Conservation (phyloP, 2,797 vertebrate species). For the Tympanoctomys barrerae region DNA sequence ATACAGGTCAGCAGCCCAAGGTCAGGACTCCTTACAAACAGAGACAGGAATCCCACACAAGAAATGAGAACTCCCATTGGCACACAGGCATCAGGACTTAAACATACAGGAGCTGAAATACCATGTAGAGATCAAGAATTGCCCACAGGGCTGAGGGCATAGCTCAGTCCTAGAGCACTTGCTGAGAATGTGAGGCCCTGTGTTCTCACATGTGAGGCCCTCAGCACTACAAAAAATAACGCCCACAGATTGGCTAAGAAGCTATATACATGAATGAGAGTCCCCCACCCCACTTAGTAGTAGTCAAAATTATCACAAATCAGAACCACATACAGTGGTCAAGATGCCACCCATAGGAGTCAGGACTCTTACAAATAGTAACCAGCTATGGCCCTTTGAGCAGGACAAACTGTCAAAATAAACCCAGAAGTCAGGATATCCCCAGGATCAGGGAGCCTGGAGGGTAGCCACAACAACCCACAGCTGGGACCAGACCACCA, state of each 20-base stretch:
- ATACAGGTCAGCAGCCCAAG: constrained; percentile 88
- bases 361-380: neutral
- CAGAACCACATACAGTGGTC: too few species aligned
- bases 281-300: neutral
- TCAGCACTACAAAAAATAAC: neutral
- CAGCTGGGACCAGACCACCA: neutral
- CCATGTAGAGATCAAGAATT: neutral
- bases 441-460: neutral
- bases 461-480: neutral
- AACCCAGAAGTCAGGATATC: neutral
- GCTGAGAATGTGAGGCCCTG: neutral
- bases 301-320: neutral
- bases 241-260: neutral
- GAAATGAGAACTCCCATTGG: neutral
- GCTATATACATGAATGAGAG: neutral
- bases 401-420: neutral
- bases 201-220: too few species aligned
- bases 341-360: neutral
- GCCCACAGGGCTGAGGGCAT: neutral
- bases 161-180: neutral
- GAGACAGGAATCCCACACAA: neutral
- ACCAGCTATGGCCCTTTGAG: neutral
- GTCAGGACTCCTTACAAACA: neutral
- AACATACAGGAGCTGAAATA: neutral
- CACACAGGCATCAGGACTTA: neutral